phyloP scores from a whole-genome alignment of 2,113 vertebrate species.

The Origma solitaria region DNA sequence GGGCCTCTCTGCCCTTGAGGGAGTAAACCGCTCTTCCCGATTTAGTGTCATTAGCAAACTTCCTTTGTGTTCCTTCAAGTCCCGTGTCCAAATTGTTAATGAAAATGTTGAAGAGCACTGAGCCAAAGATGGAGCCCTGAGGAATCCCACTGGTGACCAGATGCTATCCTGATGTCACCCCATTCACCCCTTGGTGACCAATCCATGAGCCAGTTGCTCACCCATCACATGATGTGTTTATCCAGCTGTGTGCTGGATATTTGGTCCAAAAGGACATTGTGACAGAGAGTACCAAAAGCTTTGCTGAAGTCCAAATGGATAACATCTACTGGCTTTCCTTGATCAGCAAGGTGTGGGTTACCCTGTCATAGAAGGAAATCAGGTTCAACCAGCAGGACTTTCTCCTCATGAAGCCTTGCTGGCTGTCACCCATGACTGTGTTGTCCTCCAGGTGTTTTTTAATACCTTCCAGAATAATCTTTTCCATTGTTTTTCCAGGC shows the following conservation, averaged over 20 bases:
- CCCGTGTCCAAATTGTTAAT: not conserved
- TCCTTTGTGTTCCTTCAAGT: not conserved
- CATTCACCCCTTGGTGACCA: fast-evolving
- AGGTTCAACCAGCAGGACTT: not conserved
- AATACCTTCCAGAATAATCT: not conserved
- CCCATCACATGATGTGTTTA: not conserved
- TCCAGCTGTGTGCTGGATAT: not conserved
- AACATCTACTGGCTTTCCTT: not conserved
- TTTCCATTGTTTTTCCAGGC: not conserved
- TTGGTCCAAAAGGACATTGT: not conserved
- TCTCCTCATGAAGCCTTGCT: no score
- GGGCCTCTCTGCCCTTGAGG: not conserved
- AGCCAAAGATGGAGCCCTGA: not conserved
- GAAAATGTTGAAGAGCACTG: not conserved
- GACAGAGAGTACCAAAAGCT: not conserved
- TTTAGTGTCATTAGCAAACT: not conserved
- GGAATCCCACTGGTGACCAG: not conserved
- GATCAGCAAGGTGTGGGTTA: not conserved
- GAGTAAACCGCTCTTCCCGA: not conserved
- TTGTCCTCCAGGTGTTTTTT: not conserved
- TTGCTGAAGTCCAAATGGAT: not conserved
- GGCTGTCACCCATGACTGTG: not conserved
- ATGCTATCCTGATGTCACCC: not conserved
- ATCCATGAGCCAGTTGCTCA: not conserved
- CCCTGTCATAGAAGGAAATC: not conserved